phyloP scores from a whole-genome alignment of 2,888 invertebrate species.

The Pyrochroa serraticornis region DNA sequence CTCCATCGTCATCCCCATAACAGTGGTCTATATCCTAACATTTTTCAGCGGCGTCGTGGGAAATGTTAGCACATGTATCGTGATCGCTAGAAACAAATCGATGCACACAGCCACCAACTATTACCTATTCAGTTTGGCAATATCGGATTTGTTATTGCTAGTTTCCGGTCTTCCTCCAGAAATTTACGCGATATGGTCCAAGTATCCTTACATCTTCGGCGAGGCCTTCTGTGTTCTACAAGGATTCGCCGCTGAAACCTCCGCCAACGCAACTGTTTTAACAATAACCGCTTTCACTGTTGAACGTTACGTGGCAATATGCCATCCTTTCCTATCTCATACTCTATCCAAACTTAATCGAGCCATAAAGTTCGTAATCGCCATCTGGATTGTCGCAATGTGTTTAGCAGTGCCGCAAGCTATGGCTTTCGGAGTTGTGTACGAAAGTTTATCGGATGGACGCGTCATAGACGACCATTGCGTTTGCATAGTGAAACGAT shows the following conservation, averaged over 20 bases:
- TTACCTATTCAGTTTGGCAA: slow-evolving; percentile 83
- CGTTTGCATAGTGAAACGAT: slow-evolving; percentile 52
- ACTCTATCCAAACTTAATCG: slow-evolving; percentile 84
- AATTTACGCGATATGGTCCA: slow-evolving; percentile 71
- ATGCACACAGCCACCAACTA: slow-evolving; percentile 86
- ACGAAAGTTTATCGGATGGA: slow-evolving; percentile 45
- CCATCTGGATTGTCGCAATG: slow-evolving; percentile 81
- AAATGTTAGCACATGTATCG: slow-evolving; percentile 83
- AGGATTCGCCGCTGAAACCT: slow-evolving; percentile 84
- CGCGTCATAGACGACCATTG: slow-evolving; percentile 43
- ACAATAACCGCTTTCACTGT: slow-evolving; percentile 89
- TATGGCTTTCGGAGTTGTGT: slow-evolving; percentile 78
- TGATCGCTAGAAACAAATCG: slow-evolving; percentile 80
- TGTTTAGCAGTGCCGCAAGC: slow-evolving; percentile 79
- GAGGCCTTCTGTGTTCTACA: slow-evolving; percentile 71
- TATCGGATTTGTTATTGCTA: slow-evolving; percentile 82
- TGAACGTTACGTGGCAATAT: slow-evolving; percentile 87
- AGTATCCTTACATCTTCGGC: slow-evolving; percentile 75
- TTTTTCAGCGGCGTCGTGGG: slow-evolving; percentile 81
- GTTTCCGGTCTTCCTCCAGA: slow-evolving; percentile 83
- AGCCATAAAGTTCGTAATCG: slow-evolving; percentile 73
- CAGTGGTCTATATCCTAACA: slow-evolving; percentile 74
- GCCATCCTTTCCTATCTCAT: slow-evolving; percentile 82
- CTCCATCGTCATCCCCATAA: slow-evolving; percentile 72
- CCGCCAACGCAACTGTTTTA: slow-evolving; percentile 82